A percentile compares a stretch with the other conserved stretches of the same genome.
Evolutionary conservation across 2,888 invertebrate genomes (phyloP).

Genomic region (Eupithecia centaureata): DNA sequence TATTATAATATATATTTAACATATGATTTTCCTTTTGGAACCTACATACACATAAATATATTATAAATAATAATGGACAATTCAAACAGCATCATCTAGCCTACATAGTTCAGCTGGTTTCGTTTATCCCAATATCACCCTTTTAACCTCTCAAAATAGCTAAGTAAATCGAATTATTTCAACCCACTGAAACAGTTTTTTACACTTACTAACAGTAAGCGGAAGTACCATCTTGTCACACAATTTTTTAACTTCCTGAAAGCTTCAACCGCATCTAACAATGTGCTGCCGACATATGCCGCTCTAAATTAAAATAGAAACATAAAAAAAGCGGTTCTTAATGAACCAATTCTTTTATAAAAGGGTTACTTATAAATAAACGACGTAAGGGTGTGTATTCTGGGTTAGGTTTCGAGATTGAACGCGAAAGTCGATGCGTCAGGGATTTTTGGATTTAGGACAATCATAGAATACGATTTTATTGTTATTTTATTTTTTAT

Average conservation of each 20-base stretch:
- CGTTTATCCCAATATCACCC: background rate
- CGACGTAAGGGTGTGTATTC: conserved; percentile 55
- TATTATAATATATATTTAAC: no score
- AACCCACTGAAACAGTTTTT: conserved; percentile 8
- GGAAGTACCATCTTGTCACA: conserved; percentile 44
- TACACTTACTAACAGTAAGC: background rate
- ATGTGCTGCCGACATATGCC: conserved; percentile 61
- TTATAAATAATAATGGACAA: no score
- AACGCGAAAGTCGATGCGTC: background rate
- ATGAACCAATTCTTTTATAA: conserved; percentile 82
- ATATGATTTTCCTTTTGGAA: no score
- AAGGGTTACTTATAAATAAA: conserved; percentile 81
- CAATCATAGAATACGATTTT: background rate
- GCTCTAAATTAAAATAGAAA: conserved; percentile 68
- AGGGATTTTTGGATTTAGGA: background rate
- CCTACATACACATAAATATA: background rate
- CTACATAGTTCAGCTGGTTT: no score
- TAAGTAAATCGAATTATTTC: background rate
- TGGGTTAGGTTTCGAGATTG: conserved; percentile 31
- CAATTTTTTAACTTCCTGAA: conserved; percentile 57
- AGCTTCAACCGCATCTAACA: conserved; percentile 56
- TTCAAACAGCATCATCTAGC: no score
- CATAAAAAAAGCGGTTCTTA: conserved; percentile 74
- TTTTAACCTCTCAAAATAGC: background rate
- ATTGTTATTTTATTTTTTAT: no score